phyloP scores from a whole-genome alignment of 2,113 vertebrate genomes.

The Dasyurus viverrinus region DNA sequence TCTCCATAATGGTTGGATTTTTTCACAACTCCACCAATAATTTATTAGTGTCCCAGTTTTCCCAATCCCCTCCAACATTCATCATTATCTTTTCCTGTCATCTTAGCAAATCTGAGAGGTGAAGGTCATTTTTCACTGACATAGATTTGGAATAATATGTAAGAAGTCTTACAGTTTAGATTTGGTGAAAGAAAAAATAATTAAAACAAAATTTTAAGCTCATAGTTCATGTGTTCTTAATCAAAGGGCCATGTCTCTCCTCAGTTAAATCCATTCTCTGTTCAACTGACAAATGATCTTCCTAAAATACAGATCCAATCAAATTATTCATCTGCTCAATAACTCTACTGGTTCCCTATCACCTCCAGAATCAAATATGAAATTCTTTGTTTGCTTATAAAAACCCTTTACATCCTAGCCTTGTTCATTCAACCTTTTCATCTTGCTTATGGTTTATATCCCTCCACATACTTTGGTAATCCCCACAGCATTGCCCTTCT shows the following conservation, averaged over 20 bases:
- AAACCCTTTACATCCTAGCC: background rate
- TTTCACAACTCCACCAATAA: no score
- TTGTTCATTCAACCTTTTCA: background rate
- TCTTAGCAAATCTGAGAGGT: no score
- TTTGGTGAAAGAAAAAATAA: slow-evolving; percentile 13
- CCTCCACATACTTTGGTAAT: background rate
- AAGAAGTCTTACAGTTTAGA: background rate
- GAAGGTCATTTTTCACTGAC: background rate
- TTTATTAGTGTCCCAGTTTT: no score
- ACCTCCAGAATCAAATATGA: background rate
- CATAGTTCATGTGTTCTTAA: background rate
- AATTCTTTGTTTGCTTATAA: background rate
- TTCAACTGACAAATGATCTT: background rate
- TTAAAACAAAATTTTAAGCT: background rate
- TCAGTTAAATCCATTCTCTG: background rate
- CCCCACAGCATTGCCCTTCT: background rate
- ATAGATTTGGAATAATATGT: background rate
- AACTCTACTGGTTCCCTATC: background rate
- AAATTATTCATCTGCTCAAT: background rate
- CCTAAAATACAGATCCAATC: background rate
- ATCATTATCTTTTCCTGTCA: no score
- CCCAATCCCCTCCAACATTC: no score
- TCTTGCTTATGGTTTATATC: background rate
- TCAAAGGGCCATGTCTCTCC: background rate
- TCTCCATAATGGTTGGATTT: no score